Conservation (phyloP, 2,888 invertebrate species). For the Machimus rusticus region DNA sequence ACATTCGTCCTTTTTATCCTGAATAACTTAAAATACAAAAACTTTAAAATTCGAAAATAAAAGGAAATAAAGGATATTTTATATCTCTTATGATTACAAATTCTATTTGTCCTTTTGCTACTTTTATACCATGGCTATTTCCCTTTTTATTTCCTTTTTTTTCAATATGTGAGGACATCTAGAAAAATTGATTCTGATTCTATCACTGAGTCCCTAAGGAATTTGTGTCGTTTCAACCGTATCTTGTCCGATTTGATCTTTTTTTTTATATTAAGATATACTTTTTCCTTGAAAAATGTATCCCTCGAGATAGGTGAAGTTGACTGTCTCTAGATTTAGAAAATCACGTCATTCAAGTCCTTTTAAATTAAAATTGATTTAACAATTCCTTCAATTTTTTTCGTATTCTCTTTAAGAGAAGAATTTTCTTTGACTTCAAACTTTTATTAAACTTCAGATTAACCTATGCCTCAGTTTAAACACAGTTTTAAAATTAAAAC, state of each 20-base stretch:
- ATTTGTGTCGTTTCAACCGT: background rate
- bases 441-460: no score
- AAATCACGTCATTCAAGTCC: background rate
- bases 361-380: background rate
- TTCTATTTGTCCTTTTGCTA: slow-evolving; percentile 18
- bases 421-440: no score
- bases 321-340: background rate
- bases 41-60: background rate
- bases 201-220: background rate
- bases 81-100: slow-evolving; percentile 13
- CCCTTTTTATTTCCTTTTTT: background rate
- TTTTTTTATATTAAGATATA: background rate
- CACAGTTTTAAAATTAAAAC: no score
- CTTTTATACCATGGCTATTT: background rate
- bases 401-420: background rate
- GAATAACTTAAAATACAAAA: no score
- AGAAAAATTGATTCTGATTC: slow-evolving; percentile 12
- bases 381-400: background rate
- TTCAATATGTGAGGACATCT: background rate
- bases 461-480: no score
- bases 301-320: background rate
- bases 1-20: no score
- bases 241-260: background rate
- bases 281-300: background rate
- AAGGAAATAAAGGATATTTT: background rate